phyloP scores from a whole-genome alignment of 2,797 vertebrate genomes.

The Schizopygopsis pylzovi region DNA sequence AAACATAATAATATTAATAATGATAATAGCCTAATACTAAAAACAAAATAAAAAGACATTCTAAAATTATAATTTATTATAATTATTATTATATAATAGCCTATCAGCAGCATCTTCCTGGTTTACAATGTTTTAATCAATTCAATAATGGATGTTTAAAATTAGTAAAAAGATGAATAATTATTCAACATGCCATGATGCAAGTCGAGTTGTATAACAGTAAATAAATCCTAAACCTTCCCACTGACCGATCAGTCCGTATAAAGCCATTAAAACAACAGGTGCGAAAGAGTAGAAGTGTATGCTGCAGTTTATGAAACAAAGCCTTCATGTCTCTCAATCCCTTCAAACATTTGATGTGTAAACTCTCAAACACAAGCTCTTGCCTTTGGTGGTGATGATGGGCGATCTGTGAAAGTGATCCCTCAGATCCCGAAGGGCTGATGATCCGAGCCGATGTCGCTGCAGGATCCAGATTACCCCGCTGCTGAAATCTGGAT shows the following conservation, averaged over 20 bases:
- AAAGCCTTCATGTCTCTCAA: not conserved
- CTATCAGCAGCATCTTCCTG: not conserved
- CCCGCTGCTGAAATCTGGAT: slow-evolving; percentile 40
- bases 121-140: not conserved
- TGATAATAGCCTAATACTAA: not conserved
- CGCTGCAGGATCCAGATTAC: slow-evolving; percentile 67
- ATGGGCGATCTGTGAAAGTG: slow-evolving; percentile 47
- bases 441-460: slow-evolving; percentile 54
- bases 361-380: not conserved
- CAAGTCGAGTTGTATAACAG: not conserved
- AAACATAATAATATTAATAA: not conserved
- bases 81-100: not conserved
- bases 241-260: not conserved
- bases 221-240: slow-evolving; percentile 6
- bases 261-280: slow-evolving; percentile 55
- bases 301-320: slow-evolving; percentile 1
- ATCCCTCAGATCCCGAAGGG: slow-evolving; percentile 58
- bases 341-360: not conserved
- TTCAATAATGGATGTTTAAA: not conserved
- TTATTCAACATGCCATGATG: not conserved
- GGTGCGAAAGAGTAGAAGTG: slow-evolving; percentile 42
- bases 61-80: not conserved
- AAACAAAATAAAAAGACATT: not conserved
- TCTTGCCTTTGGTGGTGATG: slow-evolving; percentile 68
- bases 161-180: not conserved